Evolutionary conservation across 2,113 vertebrate genomes (phyloP).

Genomic region (Heterotilapia buettikoferi): DNA sequence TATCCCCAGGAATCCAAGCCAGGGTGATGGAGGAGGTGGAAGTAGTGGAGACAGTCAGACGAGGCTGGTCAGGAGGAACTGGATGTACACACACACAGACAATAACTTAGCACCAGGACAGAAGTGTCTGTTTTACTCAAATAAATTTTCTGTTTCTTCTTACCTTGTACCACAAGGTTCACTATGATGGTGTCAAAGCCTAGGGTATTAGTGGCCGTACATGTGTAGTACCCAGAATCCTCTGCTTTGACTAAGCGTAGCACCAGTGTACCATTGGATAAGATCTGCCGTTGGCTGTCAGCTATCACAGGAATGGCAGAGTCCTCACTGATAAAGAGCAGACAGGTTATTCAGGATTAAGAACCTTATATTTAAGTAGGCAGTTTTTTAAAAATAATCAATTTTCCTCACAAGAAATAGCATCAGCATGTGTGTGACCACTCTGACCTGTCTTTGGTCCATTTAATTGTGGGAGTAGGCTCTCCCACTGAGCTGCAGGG

Average conservation of each 20-base stretch:
- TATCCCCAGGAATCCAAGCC: constrained; percentile 97
- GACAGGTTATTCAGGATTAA: not conserved
- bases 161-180: constrained; percentile 97
- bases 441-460: constrained; percentile 96
- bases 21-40: constrained; percentile 95
- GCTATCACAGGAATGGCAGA: constrained; percentile 84
- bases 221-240: constrained; percentile 97
- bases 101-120: not conserved
- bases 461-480: constrained; percentile 87
- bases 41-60: constrained; percentile 93
- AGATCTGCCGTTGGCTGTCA: constrained; percentile 87
- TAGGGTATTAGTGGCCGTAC: constrained; percentile 93
- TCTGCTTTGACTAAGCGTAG: constrained; percentile 92
- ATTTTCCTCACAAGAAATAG: not conserved
- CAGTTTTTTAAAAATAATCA: not conserved
- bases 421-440: not conserved
- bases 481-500: constrained; percentile 94
- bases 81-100: not conserved
- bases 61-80: constrained; percentile 97
- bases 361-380: not conserved
- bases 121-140: not conserved
- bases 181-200: constrained; percentile 98
- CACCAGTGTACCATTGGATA: constrained; percentile 88
- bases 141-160: not conserved
- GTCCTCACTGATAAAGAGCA: constrained; percentile 79